A percentile compares a stretch with the other conserved stretches of the same genome.
Evolutionary conservation across 2,113 vertebrate genomes (phyloP).

Genomic region (Ammodytes marinus): DNA sequence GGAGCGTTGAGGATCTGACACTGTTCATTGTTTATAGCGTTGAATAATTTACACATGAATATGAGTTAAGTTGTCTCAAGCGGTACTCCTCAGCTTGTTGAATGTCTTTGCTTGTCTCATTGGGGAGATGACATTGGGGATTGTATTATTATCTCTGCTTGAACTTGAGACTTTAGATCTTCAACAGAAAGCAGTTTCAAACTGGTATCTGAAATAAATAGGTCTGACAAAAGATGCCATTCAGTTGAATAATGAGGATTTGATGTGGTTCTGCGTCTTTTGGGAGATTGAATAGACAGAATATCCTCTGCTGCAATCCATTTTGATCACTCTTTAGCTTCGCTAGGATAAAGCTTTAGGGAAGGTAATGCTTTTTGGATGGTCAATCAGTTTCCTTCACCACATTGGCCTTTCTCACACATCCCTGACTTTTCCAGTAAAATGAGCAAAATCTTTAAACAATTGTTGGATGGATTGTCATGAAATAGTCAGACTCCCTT

Average conservation of each 20-base stretch:
- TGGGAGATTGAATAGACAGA: neutral
- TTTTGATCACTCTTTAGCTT: neutral
- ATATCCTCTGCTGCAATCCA: neutral
- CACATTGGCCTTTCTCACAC: neutral
- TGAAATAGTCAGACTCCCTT: neutral
- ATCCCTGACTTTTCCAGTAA: neutral
- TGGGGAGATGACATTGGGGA: neutral
- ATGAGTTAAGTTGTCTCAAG: neutral
- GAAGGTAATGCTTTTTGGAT: neutral
- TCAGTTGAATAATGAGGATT: neutral
- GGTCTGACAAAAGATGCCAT: neutral
- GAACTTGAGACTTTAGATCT: neutral
- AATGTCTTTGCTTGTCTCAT: neutral
- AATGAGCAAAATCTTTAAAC: neutral
- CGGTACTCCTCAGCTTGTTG: neutral
- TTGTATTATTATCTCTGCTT: neutral
- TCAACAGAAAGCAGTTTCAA: neutral
- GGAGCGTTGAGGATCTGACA: slow-evolving; percentile 21
- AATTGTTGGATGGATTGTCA: neutral
- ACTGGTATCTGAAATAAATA: neutral
- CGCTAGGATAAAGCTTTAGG: no score
- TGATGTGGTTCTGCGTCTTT: neutral
- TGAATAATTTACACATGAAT: slow-evolving; percentile 5
- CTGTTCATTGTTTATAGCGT: slow-evolving; percentile 30
- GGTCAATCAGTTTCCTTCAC: neutral